Percentiles rank a stretch among this genome's conserved stretches.
phyloP scores from a whole-genome alignment of 2,113 vertebrate species.

The Pelecanus crispus region DNA sequence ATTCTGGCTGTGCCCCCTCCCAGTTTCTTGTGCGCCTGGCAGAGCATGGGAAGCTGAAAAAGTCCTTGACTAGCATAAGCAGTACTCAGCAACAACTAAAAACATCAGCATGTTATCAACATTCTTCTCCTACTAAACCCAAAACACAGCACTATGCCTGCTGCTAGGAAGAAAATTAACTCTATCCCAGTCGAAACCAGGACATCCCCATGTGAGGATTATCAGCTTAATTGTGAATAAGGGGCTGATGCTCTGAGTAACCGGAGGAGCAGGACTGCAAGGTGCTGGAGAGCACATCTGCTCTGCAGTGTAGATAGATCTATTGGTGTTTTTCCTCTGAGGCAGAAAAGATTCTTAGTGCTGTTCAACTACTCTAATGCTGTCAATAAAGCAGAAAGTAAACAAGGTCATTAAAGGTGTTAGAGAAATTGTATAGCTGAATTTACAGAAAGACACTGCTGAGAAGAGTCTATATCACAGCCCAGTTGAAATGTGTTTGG shows the following conservation, averaged over 20 bases:
- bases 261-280: not conserved
- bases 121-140: too few species aligned
- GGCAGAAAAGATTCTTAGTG: not conserved
- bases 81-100: too few species aligned
- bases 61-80: too few species aligned
- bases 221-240: not conserved
- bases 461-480: not conserved
- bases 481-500: not conserved
- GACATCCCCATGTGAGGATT: not conserved
- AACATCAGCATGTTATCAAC: too few species aligned
- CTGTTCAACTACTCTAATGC: not conserved
- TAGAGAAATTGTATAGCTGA: not conserved
- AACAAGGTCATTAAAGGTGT: not conserved
- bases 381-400: not conserved
- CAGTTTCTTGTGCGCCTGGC: too few species aligned
- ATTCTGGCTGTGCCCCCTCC: too few species aligned
- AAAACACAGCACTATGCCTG: too few species aligned
- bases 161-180: too few species aligned
- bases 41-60: too few species aligned
- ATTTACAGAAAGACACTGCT: not conserved
- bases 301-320: not conserved
- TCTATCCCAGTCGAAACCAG: too few species aligned
- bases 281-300: not conserved
- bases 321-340: not conserved
- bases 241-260: not conserved